These are phyloP conservation scores for Machimus rusticus DNA, from an alignment of 2,888 invertebrate genomes.

Conservation along the genomic window DNA sequence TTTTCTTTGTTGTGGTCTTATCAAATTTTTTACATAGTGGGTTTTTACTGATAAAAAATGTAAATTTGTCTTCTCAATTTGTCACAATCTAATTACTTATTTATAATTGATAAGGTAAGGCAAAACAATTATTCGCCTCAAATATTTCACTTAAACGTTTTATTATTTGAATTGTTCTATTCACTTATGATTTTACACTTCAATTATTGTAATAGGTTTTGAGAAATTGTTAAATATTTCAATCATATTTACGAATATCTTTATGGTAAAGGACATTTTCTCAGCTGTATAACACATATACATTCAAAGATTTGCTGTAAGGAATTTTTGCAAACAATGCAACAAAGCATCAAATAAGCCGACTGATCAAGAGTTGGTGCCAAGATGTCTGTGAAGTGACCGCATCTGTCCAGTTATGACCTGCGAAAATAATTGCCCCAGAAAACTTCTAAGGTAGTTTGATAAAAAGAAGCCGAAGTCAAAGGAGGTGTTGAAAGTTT, in stretches of 20 bases:
- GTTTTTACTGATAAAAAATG: not conserved
- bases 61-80: not conserved
- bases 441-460: slow-evolving; percentile 18
- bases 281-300: not conserved
- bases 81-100: not conserved
- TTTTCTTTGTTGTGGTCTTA: not conserved
- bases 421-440: not conserved
- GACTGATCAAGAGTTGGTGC: slow-evolving; percentile 1
- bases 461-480: not conserved
- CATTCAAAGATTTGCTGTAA: not conserved
- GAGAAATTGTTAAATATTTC: not conserved
- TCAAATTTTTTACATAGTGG: not conserved
- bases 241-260: not conserved
- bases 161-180: not conserved
- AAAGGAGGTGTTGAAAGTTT: slow-evolving; percentile 35
- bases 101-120: not conserved
- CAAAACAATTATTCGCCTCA: not conserved
- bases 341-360: slow-evolving; percentile 19
- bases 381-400: slow-evolving; percentile 34
- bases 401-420: slow-evolving; percentile 26
- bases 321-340: not conserved
- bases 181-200: no score
- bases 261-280: not conserved
- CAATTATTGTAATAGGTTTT: no score
- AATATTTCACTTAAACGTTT: not conserved